These are phyloP conservation scores for Stomatorhinus walkeri DNA, from an alignment of 2,797 vertebrate species.

Conservation along the genomic window DNA sequence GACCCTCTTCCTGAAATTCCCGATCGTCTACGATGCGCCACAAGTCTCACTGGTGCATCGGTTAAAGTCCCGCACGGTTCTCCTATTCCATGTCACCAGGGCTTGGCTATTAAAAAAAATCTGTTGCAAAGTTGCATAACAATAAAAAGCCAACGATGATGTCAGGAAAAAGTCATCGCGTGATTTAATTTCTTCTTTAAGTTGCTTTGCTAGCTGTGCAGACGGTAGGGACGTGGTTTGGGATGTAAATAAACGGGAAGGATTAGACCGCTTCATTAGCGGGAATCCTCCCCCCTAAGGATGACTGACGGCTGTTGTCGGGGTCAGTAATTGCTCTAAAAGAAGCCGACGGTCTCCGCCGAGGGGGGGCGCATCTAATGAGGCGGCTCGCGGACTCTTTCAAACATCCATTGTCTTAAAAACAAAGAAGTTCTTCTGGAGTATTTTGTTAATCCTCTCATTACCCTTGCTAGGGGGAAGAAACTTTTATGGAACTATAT, in stretches of 20 bases:
- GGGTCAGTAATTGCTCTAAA: conserved; percentile 88
- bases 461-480: conserved; percentile 35
- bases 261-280: conserved; percentile 86
- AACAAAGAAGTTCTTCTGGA: conserved; percentile 61
- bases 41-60: not conserved
- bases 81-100: conserved; percentile 47
- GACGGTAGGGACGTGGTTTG: conserved; percentile 61
- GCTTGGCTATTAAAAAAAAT: conserved; percentile 45
- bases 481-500: not conserved
- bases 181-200: conserved; percentile 51
- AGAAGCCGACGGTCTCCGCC: conserved; percentile 68
- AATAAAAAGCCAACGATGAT: conserved; percentile 29
- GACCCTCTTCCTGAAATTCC: not conserved
- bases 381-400: conserved; percentile 69
- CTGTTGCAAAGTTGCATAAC: not conserved
- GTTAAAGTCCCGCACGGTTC: conserved; percentile 47
- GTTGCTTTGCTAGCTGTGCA: conserved; percentile 54
- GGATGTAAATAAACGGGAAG: conserved; percentile 71
- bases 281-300: conserved; percentile 88
- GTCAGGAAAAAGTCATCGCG: conserved; percentile 40
- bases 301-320: conserved; percentile 90
- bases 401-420: conserved; percentile 70
- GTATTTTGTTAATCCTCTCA: conserved; percentile 65
- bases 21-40: not conserved
- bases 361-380: conserved; percentile 72